A percentile compares a stretch with the other conserved stretches of the same genome.
Conservation (phyloP, 2,797 vertebrate species). For the Chloroceryle inda region DNA sequence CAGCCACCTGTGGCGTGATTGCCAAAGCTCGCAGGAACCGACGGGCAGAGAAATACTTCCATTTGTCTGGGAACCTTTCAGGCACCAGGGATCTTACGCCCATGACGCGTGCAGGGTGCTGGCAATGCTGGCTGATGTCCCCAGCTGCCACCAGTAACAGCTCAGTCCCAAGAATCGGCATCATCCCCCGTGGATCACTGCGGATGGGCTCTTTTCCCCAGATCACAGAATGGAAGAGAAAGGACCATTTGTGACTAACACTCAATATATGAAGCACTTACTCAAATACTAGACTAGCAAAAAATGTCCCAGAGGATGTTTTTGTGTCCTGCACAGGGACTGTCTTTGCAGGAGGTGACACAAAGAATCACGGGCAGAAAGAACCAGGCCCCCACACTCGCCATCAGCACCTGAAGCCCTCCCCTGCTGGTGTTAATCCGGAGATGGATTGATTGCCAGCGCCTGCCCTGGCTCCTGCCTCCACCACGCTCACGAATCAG, state of each 20-base stretch:
- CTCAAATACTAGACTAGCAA: not conserved
- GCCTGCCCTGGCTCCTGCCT: not conserved
- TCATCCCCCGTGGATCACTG: not conserved
- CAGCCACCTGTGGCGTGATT: not conserved
- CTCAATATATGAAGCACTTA: not conserved
- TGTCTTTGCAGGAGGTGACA: not conserved
- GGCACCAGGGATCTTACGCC: not conserved
- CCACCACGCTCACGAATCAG: not conserved
- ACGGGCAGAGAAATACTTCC: not conserved
- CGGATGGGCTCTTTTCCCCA: not conserved
- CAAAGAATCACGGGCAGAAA: not conserved
- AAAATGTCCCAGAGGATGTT: not conserved
- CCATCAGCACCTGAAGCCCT: not conserved
- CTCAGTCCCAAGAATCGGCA: not conserved
- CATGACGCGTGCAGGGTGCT: not conserved
- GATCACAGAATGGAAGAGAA: not conserved
- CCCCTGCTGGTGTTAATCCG: no score
- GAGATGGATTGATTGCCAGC: accelerated
- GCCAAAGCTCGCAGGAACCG: not conserved
- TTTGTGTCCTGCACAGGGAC: not conserved
- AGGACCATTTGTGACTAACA: not conserved
- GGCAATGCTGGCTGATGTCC: not conserved
- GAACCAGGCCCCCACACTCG: not conserved
- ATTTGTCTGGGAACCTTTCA: not conserved
- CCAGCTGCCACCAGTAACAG: not conserved